These are phyloP conservation scores for Hassar affinis DNA, from an alignment of 2,113 vertebrate genomes.

Conservation along the genomic window DNA sequence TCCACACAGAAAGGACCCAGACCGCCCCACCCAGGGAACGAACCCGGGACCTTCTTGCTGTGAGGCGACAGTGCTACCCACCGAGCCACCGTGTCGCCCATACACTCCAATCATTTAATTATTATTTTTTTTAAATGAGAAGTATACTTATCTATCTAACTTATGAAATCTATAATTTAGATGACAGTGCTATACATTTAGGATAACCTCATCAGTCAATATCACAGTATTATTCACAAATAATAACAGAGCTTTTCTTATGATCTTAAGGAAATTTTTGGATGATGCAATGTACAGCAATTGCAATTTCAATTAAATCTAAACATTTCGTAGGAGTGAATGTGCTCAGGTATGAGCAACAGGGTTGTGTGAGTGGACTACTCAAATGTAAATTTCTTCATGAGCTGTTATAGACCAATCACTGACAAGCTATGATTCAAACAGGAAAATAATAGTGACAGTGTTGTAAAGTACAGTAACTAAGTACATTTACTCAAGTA, in stretches of 20 bases:
- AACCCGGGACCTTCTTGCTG: too few species aligned
- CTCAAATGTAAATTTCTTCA: background rate
- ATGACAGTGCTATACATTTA: background rate
- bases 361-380: background rate
- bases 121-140: background rate
- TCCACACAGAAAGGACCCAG: too few species aligned
- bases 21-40: too few species aligned
- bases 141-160: background rate
- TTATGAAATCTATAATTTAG: background rate
- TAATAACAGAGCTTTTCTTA: background rate
- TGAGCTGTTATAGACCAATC: background rate
- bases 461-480: too few species aligned
- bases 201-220: background rate
- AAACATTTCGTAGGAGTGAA: background rate
- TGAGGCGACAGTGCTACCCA: too few species aligned
- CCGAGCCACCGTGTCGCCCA: too few species aligned
- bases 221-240: background rate
- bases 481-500: too few species aligned
- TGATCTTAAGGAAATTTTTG: background rate
- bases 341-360: background rate
- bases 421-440: background rate
- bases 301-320: too few species aligned
- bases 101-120: background rate
- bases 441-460: background rate
- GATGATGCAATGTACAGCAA: background rate